phyloP scores from a whole-genome alignment of 2,113 vertebrate genomes.

The Ciconia boyciana region DNA sequence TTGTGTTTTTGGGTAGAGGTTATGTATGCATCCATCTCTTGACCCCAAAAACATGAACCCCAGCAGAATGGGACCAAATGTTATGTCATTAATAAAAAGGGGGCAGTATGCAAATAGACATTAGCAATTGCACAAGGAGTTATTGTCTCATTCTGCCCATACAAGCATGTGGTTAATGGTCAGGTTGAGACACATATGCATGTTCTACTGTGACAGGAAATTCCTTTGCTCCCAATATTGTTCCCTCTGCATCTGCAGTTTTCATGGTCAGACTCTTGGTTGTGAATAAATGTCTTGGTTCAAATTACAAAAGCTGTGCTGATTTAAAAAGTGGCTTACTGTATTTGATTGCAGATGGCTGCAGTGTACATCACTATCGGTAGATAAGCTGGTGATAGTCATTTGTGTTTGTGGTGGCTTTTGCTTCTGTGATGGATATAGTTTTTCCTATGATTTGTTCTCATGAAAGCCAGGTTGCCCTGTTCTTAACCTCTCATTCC shows the following conservation, averaged over 20 bases:
- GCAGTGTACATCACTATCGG: not conserved
- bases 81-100: not conserved
- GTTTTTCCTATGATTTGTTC: slow-evolving; percentile 10
- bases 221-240: not conserved
- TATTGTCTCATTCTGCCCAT: not conserved
- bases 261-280: not conserved
- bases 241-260: not conserved
- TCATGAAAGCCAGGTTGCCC: slow-evolving; percentile 13
- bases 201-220: not conserved
- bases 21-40: not conserved
- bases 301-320: not conserved
- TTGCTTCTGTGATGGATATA: not conserved
- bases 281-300: not conserved
- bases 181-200: not conserved
- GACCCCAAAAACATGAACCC: not conserved
- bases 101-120: not conserved
- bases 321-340: not conserved
- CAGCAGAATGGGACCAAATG: not conserved
- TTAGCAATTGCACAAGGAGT: not conserved
- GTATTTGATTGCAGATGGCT: not conserved
- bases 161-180: not conserved
- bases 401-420: not conserved
- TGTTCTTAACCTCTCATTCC: slow-evolving; percentile 52
- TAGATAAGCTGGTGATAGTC: not conserved
- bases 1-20: not conserved